phyloP scores from a whole-genome alignment of 1,140 invertebrate species.

The Antheraea mylitta region DNA sequence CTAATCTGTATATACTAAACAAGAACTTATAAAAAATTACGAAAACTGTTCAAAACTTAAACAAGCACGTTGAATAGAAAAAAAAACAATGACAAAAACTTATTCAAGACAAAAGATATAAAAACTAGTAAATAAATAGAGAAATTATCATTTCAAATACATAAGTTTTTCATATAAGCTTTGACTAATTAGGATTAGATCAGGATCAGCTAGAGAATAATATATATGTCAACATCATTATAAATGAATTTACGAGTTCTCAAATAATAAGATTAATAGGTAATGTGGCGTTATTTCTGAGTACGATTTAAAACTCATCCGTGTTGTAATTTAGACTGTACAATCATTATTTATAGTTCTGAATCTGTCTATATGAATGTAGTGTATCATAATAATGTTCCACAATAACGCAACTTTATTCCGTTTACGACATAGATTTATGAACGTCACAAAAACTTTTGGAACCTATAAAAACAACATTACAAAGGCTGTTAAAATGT shows the following conservation, averaged over 20 bases:
- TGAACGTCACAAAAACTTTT: not conserved
- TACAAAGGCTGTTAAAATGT: conserved; percentile 6
- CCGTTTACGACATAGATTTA: not conserved
- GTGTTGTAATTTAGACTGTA: not conserved
- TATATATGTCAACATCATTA: not conserved
- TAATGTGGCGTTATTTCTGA: too few species aligned
- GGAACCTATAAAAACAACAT: not conserved
- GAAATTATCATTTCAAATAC: too few species aligned
- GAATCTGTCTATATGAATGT: not conserved
- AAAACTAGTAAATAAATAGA: too few species aligned
- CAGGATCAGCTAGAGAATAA: not conserved
- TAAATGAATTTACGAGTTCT: not conserved
- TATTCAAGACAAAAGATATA: too few species aligned
- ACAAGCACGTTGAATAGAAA: too few species aligned
- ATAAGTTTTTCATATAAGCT: too few species aligned
- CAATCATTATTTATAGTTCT: not conserved
- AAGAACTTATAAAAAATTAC: too few species aligned
- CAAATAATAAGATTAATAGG: not conserved
- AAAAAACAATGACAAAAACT: too few species aligned
- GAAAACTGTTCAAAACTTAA: too few species aligned
- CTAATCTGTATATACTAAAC: too few species aligned
- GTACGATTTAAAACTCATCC: not conserved
- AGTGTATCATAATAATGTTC: not conserved
- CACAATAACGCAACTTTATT: not conserved
- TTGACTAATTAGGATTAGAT: too few species aligned